Evolutionary conservation across 2,797 vertebrate genomes (phyloP).

Genomic region (Dallia pectoralis): DNA sequence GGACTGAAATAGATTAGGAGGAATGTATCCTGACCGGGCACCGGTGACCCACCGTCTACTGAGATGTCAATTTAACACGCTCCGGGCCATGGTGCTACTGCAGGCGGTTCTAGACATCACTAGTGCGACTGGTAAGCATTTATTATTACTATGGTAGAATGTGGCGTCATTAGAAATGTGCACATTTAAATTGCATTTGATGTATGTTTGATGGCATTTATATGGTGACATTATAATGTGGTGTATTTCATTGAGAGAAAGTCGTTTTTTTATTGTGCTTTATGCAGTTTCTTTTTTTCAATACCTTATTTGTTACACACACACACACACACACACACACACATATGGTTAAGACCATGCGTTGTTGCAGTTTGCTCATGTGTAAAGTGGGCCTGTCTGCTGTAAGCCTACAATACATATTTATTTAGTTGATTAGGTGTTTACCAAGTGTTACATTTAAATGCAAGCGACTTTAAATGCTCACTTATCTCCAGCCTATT

Average conservation of each 20-base stretch:
- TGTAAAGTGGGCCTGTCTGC: not conserved
- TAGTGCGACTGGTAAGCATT: conserved; percentile 71
- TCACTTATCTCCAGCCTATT: conserved; percentile 45
- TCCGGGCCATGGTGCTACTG: conserved; percentile 64
- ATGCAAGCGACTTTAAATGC: conserved; percentile 34
- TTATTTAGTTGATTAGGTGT: not conserved
- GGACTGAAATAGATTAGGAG: conserved; percentile 57
- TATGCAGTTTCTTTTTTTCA: not conserved
- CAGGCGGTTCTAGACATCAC: conserved; percentile 52
- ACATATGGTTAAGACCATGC: not conserved
- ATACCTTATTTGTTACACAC: too few species aligned
- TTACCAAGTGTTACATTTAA: not conserved
- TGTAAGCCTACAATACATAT: not conserved
- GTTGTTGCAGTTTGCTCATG: not conserved
- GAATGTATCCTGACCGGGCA: conserved; percentile 72
- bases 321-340: too few species aligned
- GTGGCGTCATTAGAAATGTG: not conserved
- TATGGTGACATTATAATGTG: not conserved
- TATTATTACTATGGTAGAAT: not conserved
- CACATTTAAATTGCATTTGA: conserved; percentile 14
- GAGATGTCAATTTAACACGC: conserved; percentile 68
- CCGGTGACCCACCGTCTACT: conserved; percentile 56
- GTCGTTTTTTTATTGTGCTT: not conserved
- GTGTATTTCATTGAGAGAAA: too few species aligned
- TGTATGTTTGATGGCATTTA: not conserved